Conservation (phyloP, 2,113 vertebrate genomes). For the Siniperca knerii region DNA sequence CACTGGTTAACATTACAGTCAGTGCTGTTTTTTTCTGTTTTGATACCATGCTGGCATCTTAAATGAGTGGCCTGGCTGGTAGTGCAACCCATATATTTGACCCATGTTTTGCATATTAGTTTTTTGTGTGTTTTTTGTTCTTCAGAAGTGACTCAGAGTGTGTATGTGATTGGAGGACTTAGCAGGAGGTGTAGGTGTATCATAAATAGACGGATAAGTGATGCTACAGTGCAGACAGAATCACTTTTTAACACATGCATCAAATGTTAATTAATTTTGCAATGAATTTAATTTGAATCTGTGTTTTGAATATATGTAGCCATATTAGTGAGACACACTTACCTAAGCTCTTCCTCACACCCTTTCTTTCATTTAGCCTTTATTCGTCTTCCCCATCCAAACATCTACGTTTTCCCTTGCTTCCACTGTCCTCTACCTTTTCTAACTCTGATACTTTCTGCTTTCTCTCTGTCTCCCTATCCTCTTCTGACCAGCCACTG, state of each 20-base stretch:
- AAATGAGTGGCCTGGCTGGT: slow-evolving; percentile 17
- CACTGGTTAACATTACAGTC: slow-evolving; percentile 11
- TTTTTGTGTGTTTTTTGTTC: too few species aligned
- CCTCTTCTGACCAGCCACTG: slow-evolving; percentile 47
- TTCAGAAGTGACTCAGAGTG: not conserved
- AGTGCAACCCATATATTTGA: not conserved
- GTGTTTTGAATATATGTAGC: not conserved
- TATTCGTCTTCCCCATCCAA: not conserved
- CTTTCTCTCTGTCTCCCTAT: slow-evolving; percentile 2
- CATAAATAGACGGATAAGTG: not conserved
- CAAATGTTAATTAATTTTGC: not conserved
- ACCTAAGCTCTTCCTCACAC: not conserved
- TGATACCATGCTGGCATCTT: slow-evolving; percentile 12
- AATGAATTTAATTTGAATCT: not conserved
- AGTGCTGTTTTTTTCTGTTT: slow-evolving; percentile 15
- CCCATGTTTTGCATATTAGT: not conserved
- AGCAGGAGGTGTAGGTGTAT: not conserved
- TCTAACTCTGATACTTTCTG: not conserved
- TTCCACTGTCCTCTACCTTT: not conserved
- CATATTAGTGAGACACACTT: not conserved
- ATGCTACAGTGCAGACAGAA: not conserved
- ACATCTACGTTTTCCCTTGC: not conserved
- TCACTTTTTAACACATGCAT: not conserved
- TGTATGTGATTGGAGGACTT: not conserved
- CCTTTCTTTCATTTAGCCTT: not conserved